These are phyloP conservation scores for Spisula solida DNA, from an alignment of 2,888 invertebrate species.

Conservation along the genomic window DNA sequence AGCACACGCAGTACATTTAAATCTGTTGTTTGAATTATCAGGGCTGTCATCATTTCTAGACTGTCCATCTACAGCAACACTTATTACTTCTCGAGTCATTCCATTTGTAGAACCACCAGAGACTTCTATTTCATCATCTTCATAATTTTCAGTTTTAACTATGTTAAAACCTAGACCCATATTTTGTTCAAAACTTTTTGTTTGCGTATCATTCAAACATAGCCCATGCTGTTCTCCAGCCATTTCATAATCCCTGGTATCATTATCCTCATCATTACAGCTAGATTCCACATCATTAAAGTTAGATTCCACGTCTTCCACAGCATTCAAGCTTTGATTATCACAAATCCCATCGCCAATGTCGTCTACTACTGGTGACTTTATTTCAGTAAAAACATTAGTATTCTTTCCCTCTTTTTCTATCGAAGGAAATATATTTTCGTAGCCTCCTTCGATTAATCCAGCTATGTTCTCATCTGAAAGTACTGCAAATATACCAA, in stretches of 20 bases:
- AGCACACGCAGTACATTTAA: constrained; percentile 24
- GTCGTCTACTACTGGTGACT: constrained; percentile 13
- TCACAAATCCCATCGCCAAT: neutral
- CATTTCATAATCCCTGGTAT: neutral
- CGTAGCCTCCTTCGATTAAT: neutral
- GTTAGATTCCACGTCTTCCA: neutral
- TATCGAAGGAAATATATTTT: neutral
- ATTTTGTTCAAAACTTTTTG: neutral
- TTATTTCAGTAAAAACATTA: constrained; percentile 14
- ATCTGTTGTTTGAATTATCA: neutral
- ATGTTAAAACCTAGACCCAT: neutral
- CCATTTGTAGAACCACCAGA: neutral
- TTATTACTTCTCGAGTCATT: neutral
- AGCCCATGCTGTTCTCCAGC: neutral
- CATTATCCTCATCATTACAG: neutral
- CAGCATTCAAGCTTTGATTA: neutral
- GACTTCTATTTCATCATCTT: neutral
- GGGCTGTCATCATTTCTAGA: neutral
- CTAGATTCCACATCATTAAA: neutral
- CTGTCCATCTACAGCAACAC: neutral
- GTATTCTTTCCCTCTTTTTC: neutral
- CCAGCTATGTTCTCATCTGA: constrained; percentile 19
- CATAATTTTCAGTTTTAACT: neutral
- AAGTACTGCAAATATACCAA: constrained; percentile 10
- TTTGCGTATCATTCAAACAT: neutral